phyloP scores from a whole-genome alignment of 2,113 vertebrate species.

The Tringa solitaria region DNA sequence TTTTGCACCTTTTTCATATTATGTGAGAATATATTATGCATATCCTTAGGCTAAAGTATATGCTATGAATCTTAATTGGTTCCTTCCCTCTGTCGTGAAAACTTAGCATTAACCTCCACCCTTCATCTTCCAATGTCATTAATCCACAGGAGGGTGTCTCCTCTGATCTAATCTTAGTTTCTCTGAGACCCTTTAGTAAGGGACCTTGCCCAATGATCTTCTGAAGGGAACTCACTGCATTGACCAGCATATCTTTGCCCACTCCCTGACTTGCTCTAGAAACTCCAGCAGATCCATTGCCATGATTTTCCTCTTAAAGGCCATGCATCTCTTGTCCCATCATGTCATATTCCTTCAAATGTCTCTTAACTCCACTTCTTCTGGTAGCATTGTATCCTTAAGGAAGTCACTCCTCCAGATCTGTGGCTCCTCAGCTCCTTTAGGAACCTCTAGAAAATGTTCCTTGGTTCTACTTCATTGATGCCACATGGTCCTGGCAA shows the following conservation, averaged over 20 bases:
- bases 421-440: background rate
- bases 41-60: background rate
- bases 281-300: background rate
- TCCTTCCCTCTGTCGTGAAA: background rate
- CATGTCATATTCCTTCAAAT: background rate
- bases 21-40: background rate
- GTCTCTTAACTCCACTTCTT: background rate
- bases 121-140: background rate
- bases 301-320: background rate
- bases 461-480: background rate
- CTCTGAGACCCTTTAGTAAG: background rate
- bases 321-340: rapidly evolving
- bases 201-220: background rate
- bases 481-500: background rate
- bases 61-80: background rate
- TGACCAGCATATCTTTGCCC: background rate
- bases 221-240: background rate
- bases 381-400: background rate
- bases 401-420: background rate
- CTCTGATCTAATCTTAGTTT: background rate
- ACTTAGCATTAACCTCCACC: background rate
- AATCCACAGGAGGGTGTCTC: background rate
- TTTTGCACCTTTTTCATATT: background rate
- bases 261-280: background rate
- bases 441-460: background rate